Percentiles rank a stretch among this genome's conserved stretches.
Conservation (phyloP, 2,888 invertebrate species). For the Drosophila mulleri region DNA sequence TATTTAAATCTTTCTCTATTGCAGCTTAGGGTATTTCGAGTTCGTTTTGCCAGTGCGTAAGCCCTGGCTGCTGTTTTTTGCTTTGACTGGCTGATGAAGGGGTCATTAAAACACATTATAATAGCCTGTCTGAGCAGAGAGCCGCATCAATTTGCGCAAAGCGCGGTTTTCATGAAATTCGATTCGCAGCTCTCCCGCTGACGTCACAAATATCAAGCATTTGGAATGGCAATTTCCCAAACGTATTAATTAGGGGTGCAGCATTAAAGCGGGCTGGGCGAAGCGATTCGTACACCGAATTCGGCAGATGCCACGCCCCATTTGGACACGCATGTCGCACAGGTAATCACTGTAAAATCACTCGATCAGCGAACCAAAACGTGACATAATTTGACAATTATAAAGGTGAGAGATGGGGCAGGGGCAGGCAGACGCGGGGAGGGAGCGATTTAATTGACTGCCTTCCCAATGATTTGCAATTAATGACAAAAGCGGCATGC, state of each 20-base stretch:
- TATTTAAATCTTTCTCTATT: not conserved
- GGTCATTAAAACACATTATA: conserved; percentile 15
- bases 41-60: accelerated
- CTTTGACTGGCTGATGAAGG: conserved; percentile 4
- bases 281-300: conserved; percentile 21
- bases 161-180: conserved; percentile 9
- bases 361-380: conserved; percentile 68
- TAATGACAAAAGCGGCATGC: conserved; percentile 34
- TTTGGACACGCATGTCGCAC: conserved; percentile 67
- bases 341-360: conserved; percentile 77
- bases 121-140: conserved; percentile 15
- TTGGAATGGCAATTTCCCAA: conserved; percentile 31
- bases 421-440: not conserved
- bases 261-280: not conserved
- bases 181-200: not conserved
- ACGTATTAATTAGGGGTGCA: conserved; percentile 44
- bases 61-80: not conserved
- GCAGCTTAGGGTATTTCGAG: not conserved
- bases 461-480: conserved; percentile 40
- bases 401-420: not conserved
- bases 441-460: conserved; percentile 48
- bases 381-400: conserved; percentile 68
- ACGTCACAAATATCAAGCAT: conserved; percentile 16
- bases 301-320: conserved; percentile 35
- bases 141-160: conserved; percentile 45